Evolutionary conservation across 2,113 vertebrate species (phyloP).

Genomic region (Neogale vison): DNA sequence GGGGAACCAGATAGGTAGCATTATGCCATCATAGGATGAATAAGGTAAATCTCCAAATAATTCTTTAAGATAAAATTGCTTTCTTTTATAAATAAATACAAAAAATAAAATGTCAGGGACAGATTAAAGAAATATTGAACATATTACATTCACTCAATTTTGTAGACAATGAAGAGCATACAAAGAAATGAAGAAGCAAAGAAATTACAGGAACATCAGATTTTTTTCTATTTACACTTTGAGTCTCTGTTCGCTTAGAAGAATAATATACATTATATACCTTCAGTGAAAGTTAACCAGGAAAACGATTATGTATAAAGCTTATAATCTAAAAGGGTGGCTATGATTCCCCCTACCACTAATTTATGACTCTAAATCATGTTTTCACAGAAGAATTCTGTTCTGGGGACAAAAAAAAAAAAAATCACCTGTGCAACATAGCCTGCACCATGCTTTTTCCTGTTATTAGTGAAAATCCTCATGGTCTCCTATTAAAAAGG

Average conservation of each 20-base stretch:
- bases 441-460: neutral
- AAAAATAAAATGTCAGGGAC: neutral
- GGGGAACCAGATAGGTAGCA: neutral
- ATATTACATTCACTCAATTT: neutral
- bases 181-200: neutral
- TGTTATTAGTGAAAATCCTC: neutral
- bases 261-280: neutral
- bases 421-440: neutral
- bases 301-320: neutral
- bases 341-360: neutral
- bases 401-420: neutral
- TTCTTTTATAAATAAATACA: conserved; percentile 21
- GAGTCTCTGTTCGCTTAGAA: neutral
- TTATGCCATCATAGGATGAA: neutral
- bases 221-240: neutral
- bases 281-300: neutral
- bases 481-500: neutral
- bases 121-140: neutral
- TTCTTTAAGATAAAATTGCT: neutral
- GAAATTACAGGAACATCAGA: neutral
- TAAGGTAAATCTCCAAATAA: neutral
- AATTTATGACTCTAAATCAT: neutral
- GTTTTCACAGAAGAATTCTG: neutral
- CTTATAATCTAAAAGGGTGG: neutral
- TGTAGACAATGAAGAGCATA: neutral